phyloP scores from a whole-genome alignment of 2,113 vertebrate species.

The Lasiurus cinereus region DNA sequence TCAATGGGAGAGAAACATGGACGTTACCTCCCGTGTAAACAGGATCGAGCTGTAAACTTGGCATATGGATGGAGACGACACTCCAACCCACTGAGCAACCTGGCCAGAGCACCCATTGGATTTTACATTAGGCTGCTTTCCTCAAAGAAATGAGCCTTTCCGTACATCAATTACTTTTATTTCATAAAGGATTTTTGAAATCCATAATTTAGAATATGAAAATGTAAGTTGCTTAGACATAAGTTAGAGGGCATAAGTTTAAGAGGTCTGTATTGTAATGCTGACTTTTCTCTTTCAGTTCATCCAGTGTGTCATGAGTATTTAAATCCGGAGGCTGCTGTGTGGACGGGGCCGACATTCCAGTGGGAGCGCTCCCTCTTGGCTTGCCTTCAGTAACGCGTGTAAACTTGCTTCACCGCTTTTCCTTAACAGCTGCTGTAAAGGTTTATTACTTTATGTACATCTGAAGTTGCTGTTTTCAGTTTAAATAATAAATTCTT shows the following conservation, averaged over 20 bases:
- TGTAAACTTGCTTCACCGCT: slow-evolving; percentile 34
- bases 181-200: neutral
- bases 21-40: neutral
- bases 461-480: slow-evolving; percentile 59
- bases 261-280: neutral
- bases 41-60: neutral
- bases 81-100: neutral
- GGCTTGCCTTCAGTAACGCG: neutral
- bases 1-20: neutral
- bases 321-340: slow-evolving; percentile 77
- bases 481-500: slow-evolving; percentile 78
- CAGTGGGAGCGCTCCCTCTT: slow-evolving; percentile 36
- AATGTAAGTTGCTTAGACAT: neutral
- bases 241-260: neutral
- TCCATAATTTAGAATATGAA: neutral
- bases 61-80: neutral
- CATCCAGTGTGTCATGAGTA: slow-evolving; percentile 90
- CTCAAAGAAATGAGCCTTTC: neutral
- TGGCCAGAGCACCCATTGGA: neutral
- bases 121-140: slow-evolving; percentile 24
- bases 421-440: slow-evolving; percentile 45
- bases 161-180: neutral
- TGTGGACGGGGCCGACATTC: slow-evolving; percentile 76
- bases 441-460: slow-evolving; percentile 57
- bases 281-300: slow-evolving; percentile 85